Percentiles rank a stretch among this genome's conserved stretches.
phyloP scores from a whole-genome alignment of 2,113 vertebrate genomes.

The Puffinus mauretanicus region DNA sequence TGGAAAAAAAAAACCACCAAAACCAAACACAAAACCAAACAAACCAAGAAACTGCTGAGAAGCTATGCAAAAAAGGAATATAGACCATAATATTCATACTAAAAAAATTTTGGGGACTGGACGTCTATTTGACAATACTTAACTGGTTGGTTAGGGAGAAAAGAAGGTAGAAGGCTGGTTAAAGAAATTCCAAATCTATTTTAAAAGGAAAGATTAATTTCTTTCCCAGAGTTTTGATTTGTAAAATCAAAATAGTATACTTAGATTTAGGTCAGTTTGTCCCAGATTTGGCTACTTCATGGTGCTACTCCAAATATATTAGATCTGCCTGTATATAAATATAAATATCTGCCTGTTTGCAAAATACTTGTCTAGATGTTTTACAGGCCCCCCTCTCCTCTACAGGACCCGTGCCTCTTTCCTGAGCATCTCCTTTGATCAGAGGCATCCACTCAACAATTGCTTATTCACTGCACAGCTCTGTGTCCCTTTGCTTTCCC shows the following conservation, averaged over 20 bases:
- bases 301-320: background rate
- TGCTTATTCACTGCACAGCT: background rate
- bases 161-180: background rate
- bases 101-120: background rate
- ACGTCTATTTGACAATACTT: background rate
- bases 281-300: background rate
- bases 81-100: background rate
- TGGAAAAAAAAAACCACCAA: background rate
- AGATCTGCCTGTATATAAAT: too few relatives aligned
- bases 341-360: background rate
- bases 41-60: background rate
- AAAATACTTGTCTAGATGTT: background rate
- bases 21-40: background rate
- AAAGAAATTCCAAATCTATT: background rate
- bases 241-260: background rate
- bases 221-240: background rate
- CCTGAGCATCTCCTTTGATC: background rate
- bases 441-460: background rate
- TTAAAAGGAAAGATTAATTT: background rate
- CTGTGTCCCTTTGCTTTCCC: background rate
- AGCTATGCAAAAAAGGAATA: background rate
- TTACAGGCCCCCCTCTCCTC: background rate
- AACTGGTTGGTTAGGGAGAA: background rate
- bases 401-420: background rate
- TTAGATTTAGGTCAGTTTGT: background rate